Conservation (phyloP, 2,113 vertebrate genomes). For the Atractosteus spatula region DNA sequence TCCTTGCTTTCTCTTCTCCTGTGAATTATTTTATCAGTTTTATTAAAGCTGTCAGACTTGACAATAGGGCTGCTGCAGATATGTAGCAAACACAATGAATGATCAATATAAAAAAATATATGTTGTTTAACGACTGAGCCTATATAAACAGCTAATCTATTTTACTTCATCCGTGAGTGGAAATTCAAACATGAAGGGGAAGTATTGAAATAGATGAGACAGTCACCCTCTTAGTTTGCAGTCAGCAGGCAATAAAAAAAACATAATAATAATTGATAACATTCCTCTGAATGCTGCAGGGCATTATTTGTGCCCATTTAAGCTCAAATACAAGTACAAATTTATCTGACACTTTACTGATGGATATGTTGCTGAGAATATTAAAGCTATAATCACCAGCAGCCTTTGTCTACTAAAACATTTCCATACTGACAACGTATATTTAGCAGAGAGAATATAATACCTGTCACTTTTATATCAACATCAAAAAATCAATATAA, state of each 20-base stretch:
- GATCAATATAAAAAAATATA: neutral
- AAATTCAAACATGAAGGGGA: conserved; percentile 12
- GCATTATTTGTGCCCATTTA: conserved; percentile 26
- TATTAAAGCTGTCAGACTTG: too few species aligned
- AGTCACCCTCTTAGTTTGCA: conserved; percentile 24
- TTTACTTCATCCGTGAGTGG: conserved; percentile 11
- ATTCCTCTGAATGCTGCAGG: conserved; percentile 30
- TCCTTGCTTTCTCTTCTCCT: too few species aligned
- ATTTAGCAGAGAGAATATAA: conserved; percentile 15
- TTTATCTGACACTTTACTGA: conserved; percentile 33
- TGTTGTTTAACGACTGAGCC: too few species aligned
- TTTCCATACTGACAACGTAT: conserved; percentile 14
- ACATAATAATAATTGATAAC: conserved; percentile 32
- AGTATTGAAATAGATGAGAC: conserved; percentile 28
- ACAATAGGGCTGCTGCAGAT: neutral
- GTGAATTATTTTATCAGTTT: neutral
- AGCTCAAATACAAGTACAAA: conserved; percentile 32
- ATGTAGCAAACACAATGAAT: conserved; percentile 13
- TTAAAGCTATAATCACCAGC: conserved; percentile 22
- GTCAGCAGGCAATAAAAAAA: conserved; percentile 26
- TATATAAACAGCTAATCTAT: conserved; percentile 19
- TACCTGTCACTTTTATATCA: conserved; percentile 4
- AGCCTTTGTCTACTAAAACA: conserved; percentile 13
- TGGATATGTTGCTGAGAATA: conserved; percentile 28
- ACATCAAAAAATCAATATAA: conserved; percentile 22